These are phyloP conservation scores for Hestina assimilis DNA, from an alignment of 1,140 invertebrate species.

Conservation along the genomic window DNA sequence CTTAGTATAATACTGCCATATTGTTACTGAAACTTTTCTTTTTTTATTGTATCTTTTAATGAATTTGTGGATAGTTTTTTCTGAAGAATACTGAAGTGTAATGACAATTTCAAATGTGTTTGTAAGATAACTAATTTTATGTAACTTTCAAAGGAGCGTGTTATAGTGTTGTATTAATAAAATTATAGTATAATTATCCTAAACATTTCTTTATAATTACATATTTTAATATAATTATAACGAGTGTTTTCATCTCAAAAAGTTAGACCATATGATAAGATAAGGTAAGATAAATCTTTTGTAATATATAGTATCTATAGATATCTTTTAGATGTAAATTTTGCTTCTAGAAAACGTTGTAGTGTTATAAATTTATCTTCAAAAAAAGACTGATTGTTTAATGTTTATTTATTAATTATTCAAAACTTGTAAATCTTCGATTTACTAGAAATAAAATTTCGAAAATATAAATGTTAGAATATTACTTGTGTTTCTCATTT, in stretches of 20 bases:
- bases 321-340: constrained; percentile 24
- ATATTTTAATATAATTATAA: no score
- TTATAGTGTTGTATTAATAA: no score
- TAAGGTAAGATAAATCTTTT: constrained; percentile 8
- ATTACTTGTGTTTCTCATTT: constrained; percentile 26
- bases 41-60: no score
- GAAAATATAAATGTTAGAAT: constrained; percentile 61
- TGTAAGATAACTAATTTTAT: no score
- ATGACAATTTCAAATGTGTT: no score
- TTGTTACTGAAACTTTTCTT: no score
- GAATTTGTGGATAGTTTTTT: no score
- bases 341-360: constrained; percentile 29
- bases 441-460: constrained; percentile 66
- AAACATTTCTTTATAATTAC: background rate
- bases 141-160: no score
- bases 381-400: constrained; percentile 75
- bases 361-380: constrained; percentile 63
- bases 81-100: no score
- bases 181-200: no score
- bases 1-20: no score
- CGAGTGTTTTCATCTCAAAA: background rate
- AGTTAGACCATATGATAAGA: background rate
- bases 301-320: constrained; percentile 18
- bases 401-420: constrained; percentile 47
- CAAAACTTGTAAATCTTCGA: constrained; percentile 49